phyloP scores from a whole-genome alignment of 37 sponge, comb jelly and placozoan genomes.

The Ephydatia muelleri region DNA sequence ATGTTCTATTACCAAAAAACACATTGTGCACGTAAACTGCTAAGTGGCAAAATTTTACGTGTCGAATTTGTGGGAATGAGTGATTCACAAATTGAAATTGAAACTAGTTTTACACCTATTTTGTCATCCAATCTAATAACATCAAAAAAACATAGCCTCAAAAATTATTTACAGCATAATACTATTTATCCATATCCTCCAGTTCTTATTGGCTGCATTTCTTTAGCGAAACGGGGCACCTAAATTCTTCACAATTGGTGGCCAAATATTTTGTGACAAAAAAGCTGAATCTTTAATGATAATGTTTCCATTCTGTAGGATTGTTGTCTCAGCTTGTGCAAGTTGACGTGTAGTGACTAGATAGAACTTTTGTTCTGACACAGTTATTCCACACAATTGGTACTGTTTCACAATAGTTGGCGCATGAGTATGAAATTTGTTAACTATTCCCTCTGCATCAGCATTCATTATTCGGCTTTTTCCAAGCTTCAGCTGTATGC shows the following conservation, averaged over 20 bases:
- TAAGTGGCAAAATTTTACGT: too few species aligned
- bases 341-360: neutral
- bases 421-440: neutral
- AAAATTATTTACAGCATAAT: too few species aligned
- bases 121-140: too few species aligned
- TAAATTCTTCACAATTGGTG: neutral
- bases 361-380: neutral
- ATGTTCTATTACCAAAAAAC: too few species aligned
- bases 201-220: too few species aligned
- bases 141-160: too few species aligned
- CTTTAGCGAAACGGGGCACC: neutral
- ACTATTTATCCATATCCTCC: too few species aligned
- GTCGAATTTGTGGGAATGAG: too few species aligned
- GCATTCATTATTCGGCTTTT: neutral
- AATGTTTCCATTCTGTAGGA: neutral
- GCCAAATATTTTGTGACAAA: neutral
- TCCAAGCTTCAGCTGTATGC: neutral
- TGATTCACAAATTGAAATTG: too few species aligned
- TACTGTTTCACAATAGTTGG: neutral
- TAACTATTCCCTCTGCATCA: neutral
- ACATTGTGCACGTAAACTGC: too few species aligned
- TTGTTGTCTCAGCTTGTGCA: neutral
- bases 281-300: neutral
- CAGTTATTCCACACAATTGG: neutral
- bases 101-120: too few species aligned